Conservation (phyloP, 2,888 invertebrate species). For the Rhyacophila evoluta region DNA sequence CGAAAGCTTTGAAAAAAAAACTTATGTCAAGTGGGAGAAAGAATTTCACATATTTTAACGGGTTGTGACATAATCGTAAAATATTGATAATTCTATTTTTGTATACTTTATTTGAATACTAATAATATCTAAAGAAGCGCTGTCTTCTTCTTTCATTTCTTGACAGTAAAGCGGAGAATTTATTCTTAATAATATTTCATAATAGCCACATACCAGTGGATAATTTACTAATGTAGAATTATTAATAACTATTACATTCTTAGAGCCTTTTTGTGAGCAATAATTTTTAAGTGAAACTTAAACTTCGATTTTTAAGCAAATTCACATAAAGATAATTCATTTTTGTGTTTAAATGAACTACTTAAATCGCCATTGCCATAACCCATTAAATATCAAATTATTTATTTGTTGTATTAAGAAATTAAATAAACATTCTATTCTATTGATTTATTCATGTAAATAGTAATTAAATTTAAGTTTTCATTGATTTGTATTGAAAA, state of each 20-base stretch:
- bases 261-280: not conserved
- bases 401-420: not conserved
- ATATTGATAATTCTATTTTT: not conserved
- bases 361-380: not conserved
- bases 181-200: not conserved
- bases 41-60: not conserved
- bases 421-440: not conserved
- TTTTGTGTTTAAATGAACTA: no score
- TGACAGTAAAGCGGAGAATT: not conserved
- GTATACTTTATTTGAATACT: not conserved
- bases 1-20: not conserved
- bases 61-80: constrained; percentile 9
- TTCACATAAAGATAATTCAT: no score
- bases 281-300: constrained; percentile 13
- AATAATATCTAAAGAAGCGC: not conserved
- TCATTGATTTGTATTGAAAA: not conserved
- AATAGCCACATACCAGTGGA: not conserved
- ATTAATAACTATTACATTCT: not conserved
- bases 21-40: not conserved
- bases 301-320: not conserved
- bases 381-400: not conserved
- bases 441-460: constrained; percentile 7
- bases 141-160: no score
- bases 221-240: not conserved
- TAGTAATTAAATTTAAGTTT: constrained; percentile 18